Base-by-base conservation (phyloP, 2,797 vertebrate species). In the Dendrocincla fuliginosa region DNA sequence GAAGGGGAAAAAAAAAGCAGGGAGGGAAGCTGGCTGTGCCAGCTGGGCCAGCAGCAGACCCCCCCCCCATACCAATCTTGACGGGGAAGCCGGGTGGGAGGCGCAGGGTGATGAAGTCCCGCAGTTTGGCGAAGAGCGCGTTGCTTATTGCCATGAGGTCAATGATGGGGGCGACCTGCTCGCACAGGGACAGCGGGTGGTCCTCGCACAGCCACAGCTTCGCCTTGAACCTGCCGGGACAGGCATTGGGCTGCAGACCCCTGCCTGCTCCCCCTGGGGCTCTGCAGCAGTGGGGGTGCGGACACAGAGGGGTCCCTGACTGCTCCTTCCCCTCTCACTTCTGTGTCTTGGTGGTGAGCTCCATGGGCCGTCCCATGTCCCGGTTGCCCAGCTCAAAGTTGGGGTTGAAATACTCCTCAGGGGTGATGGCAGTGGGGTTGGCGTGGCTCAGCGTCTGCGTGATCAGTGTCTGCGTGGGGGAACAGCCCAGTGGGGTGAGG, bases 81-180 rank as follows among this genome's bases (percentile, higher is more conserved):
- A 99, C 98, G 0, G 99, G 99, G 96, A 99, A 99, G 85, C 99
- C 99, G 4, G 99, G 99, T 3, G 99, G 99, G 94, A 99, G 97
- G 87, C 99, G 99, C 86, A 99, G 98, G 16, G 98, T 99, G 97
- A 99, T 99, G 97, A 99, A 99, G 97, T 99, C 99, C 44, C 99
- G 98, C 94, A 99, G 98, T 95, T 99, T 99, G 89, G 99, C 99
- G 46, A 99, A 99, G 83, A 99, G 98, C 9, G 99, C 98, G 16
- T 99, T 99, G 89, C 99, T 99, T 97, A 99, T 99, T 42, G 99
- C 99, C 99, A 99, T 99, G 97, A 99, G 99, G 97, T 99, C 99
- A 16, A 99, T 99, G 98, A 99, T 99, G 80, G 99, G 99, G 79
- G 98, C 98, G 91, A 99, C 99, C 97, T 99, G 99, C 92, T 99